These are phyloP conservation scores for Cinclus mexicanus DNA, from an alignment of 2,113 vertebrate genomes.

Conservation along the genomic window DNA sequence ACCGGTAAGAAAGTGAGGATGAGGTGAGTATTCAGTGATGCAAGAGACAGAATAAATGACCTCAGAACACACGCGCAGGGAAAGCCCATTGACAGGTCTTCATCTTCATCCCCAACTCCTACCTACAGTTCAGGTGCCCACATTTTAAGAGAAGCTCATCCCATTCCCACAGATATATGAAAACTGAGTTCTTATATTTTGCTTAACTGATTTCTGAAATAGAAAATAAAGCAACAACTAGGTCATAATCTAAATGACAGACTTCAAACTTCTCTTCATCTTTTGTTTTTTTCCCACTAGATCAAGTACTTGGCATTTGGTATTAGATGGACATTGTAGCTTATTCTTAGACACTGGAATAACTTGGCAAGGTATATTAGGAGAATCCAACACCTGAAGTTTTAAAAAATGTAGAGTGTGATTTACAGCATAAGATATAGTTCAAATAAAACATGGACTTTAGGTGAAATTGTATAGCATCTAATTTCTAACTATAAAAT, in stretches of 20 bases:
- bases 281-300: background rate
- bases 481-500: background rate
- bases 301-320: background rate
- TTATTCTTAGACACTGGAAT: background rate
- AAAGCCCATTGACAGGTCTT: background rate
- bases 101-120: background rate
- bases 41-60: background rate
- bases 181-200: background rate
- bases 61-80: accelerated
- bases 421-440: background rate
- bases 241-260: slow-evolving; percentile 1
- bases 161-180: background rate
- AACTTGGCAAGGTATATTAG: background rate
- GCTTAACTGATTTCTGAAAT: background rate
- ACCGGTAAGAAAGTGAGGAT: background rate
- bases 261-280: slow-evolving; percentile 6
- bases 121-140: background rate
- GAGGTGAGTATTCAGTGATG: background rate
- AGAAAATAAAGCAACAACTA: slow-evolving; percentile 12
- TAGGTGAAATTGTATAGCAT: background rate
- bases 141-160: background rate
- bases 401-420: background rate
- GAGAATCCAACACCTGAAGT: background rate
- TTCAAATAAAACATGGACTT: background rate
- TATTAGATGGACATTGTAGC: background rate